These are phyloP conservation scores for Apteryx owenii DNA, from an alignment of 2,113 vertebrate species.

Conservation along the genomic window DNA sequence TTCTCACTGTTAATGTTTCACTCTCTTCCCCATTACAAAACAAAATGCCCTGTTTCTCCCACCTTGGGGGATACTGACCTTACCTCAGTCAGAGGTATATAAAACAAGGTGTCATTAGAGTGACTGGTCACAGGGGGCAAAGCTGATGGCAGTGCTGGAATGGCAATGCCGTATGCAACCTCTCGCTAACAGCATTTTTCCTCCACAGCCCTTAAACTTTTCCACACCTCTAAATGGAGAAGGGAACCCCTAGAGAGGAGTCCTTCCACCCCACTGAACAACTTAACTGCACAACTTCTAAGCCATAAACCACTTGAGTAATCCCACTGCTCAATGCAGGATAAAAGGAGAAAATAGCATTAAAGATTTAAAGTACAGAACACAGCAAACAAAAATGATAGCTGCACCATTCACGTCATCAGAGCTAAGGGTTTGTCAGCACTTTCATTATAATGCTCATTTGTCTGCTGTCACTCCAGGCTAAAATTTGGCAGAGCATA, in stretches of 20 bases:
- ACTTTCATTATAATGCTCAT: conserved; percentile 64
- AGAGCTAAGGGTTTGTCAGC: conserved; percentile 64
- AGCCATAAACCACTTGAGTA: conserved; percentile 56
- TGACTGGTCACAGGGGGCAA: background rate
- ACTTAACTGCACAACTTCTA: conserved; percentile 33
- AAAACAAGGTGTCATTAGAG: background rate
- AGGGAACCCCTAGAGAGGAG: background rate
- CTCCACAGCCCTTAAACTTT: conserved; percentile 7
- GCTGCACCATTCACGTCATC: conserved; percentile 41
- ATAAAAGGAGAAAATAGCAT: conserved; percentile 71
- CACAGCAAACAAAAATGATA: conserved; percentile 52
- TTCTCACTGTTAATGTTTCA: background rate
- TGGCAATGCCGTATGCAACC: background rate
- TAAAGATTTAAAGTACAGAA: conserved; percentile 70
- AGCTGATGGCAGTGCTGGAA: background rate
- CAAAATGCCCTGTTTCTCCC: background rate
- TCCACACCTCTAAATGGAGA: background rate
- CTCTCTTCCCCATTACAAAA: background rate
- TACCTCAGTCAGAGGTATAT: background rate
- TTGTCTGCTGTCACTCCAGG: conserved; percentile 62
- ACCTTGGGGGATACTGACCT: background rate
- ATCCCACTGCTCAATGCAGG: conserved; percentile 39
- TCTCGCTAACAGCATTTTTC: background rate
- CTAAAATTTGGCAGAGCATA: conserved; percentile 58
- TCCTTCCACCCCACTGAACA: conserved; percentile 19